These are phyloP conservation scores for Periplaneta americana DNA, from an alignment of 1,140 invertebrate genomes.

Conservation along the genomic window DNA sequence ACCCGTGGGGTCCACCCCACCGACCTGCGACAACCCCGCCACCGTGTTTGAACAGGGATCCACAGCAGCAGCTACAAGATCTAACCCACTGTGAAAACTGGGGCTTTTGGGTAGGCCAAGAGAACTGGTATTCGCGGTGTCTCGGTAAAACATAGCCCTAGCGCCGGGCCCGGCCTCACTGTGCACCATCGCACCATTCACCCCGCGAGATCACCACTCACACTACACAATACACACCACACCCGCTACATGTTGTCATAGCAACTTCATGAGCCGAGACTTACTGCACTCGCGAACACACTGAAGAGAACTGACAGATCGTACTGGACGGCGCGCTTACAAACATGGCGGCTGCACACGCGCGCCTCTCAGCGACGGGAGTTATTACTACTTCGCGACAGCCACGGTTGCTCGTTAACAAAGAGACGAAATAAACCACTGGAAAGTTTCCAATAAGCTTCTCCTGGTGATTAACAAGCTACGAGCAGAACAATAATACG, in stretches of 20 bases:
- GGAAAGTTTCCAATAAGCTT: no score
- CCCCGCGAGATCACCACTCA: not conserved
- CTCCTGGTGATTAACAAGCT: no score
- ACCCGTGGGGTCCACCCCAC: not conserved
- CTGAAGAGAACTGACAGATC: not conserved
- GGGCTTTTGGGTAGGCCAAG: conserved; percentile 75
- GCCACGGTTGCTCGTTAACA: no score
- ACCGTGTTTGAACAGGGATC: not conserved
- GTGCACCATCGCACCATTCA: conserved; percentile 25
- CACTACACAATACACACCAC: not conserved
- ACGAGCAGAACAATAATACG: no score
- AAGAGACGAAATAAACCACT: no score
- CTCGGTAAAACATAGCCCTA: conserved; percentile 22
- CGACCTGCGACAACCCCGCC: not conserved
- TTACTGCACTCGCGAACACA: not conserved
- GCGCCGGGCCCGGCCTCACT: conserved; percentile 20
- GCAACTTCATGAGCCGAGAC: not conserved
- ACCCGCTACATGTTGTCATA: not conserved
- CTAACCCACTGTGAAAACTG: conserved; percentile 75
- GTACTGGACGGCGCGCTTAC: no score
- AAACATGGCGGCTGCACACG: no score
- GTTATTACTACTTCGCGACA: no score
- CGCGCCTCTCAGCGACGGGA: no score
- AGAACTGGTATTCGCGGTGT: conserved; percentile 21
- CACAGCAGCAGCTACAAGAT: conserved; percentile 52